Conservation (phyloP, 2,113 vertebrate species). For the Chionodraco myersi region DNA sequence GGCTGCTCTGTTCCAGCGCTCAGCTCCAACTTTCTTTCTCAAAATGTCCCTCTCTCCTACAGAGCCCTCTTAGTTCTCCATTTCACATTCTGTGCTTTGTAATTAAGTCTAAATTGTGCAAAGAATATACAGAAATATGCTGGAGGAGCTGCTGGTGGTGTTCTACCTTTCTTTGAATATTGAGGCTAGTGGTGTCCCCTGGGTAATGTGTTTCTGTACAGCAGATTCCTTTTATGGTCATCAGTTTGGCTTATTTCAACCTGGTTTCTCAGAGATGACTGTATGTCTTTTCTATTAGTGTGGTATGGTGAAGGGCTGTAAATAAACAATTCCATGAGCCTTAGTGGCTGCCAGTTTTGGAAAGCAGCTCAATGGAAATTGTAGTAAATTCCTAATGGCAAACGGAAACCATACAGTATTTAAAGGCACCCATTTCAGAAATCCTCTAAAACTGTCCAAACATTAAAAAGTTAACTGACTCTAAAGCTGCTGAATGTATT, state of each 20-base stretch:
- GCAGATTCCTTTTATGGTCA: background rate
- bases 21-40: slow-evolving; percentile 29
- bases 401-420: background rate
- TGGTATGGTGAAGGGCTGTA: background rate
- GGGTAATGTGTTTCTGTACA: background rate
- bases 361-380: background rate
- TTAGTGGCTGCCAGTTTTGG: no score
- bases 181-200: background rate
- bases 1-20: slow-evolving; percentile 41
- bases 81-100: slow-evolving; percentile 6
- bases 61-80: background rate
- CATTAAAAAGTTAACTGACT: no score
- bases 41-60: slow-evolving; percentile 10
- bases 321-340: background rate
- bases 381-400: background rate
- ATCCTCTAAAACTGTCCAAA: no score
- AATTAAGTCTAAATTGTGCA: slow-evolving; percentile 8
- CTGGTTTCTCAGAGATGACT: background rate
- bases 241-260: background rate
- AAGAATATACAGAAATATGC: background rate
- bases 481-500: no score
- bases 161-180: background rate
- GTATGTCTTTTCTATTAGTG: background rate
- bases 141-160: background rate
- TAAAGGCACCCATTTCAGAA: background rate